Evolutionary conservation across 1,140 invertebrate species (phyloP).

Genomic region (Drosophila mauritiana): DNA sequence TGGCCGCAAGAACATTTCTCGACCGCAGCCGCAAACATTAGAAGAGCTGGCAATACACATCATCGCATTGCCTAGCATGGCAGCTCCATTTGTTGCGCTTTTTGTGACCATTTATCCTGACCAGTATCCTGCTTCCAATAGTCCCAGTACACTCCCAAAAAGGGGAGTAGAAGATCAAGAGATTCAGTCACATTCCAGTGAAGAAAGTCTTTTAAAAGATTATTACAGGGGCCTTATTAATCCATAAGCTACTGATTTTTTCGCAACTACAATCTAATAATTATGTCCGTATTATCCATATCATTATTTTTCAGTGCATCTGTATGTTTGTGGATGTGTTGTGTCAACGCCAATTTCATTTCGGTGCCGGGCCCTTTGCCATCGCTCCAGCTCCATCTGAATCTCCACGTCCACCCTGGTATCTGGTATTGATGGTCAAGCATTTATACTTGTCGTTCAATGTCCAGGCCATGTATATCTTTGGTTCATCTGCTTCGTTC

Average conservation of each 20-base stretch:
- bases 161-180: not conserved
- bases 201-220: not conserved
- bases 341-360: slow-evolving; percentile 63
- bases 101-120: slow-evolving; percentile 55
- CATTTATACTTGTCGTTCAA: slow-evolving; percentile 78
- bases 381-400: slow-evolving; percentile 12
- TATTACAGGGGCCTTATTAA: not conserved
- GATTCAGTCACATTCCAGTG: not conserved
- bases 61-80: slow-evolving; percentile 42
- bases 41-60: slow-evolving; percentile 56
- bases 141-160: not conserved
- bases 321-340: slow-evolving; percentile 25
- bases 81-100: slow-evolving; percentile 54
- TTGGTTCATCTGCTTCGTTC: slow-evolving; percentile 20
- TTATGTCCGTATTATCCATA: too few relatives aligned
- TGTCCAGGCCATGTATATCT: slow-evolving; percentile 60
- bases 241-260: too few relatives aligned
- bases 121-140: not conserved
- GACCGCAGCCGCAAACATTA: slow-evolving; percentile 65
- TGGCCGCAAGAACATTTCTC: slow-evolving; percentile 50
- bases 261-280: too few relatives aligned
- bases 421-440: slow-evolving; percentile 70
- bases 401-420: slow-evolving; percentile 26
- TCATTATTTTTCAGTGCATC: not conserved
- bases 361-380: slow-evolving; percentile 32